Evolutionary conservation across 2,113 vertebrate genomes (phyloP).

Genomic region (Bufo gargarizans): DNA sequence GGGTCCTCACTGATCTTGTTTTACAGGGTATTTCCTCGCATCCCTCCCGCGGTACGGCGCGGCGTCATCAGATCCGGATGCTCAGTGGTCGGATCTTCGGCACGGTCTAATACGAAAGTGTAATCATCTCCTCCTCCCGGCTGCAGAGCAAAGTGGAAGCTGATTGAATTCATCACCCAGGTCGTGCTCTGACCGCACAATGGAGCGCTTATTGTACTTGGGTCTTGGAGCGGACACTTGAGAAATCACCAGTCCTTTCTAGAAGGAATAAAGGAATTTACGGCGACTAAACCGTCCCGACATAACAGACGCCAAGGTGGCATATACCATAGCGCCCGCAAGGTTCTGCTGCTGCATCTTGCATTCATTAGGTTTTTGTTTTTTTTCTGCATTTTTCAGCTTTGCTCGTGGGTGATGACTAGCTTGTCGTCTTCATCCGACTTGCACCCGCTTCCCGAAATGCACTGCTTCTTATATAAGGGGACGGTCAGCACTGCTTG

Average conservation of each 20-base stretch:
- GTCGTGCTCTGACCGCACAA: background rate
- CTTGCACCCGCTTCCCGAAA: too few relatives aligned
- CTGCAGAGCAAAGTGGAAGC: background rate
- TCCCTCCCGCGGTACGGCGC: background rate
- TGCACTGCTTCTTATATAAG: too few relatives aligned
- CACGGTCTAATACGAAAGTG: background rate
- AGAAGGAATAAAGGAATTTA: too few relatives aligned
- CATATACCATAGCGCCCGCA: too few relatives aligned
- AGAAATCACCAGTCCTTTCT: background rate
- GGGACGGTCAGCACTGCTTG: too few relatives aligned
- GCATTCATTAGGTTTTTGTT: too few relatives aligned
- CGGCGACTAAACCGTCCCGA: too few relatives aligned
- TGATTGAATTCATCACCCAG: constrained; percentile 25
- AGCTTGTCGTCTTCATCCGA: too few relatives aligned
- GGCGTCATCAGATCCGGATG: constrained; percentile 3
- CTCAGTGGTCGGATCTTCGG: background rate
- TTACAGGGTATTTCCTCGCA: constrained; percentile 27
- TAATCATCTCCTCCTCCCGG: background rate
- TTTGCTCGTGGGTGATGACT: too few relatives aligned
- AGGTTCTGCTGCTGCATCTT: too few relatives aligned
- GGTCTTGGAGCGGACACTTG: background rate
- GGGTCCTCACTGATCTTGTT: background rate
- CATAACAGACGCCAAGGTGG: too few relatives aligned
- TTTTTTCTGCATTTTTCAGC: too few relatives aligned
- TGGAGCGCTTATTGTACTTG: background rate